phyloP scores from a whole-genome alignment of 1,140 invertebrate genomes.

The Orius insidiosus region DNA sequence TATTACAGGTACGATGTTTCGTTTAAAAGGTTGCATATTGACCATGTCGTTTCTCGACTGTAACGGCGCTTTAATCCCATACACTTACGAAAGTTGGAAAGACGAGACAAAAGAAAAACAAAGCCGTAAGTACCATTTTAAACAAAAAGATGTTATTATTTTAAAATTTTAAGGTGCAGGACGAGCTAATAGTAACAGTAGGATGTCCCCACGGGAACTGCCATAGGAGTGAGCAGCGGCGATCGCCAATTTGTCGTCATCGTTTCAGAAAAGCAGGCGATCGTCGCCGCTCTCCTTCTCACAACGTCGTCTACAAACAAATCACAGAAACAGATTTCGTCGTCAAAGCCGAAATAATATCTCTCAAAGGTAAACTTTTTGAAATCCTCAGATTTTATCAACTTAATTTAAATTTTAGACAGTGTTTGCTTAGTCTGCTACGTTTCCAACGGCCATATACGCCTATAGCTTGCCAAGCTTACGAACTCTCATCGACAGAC shows the following conservation, averaged over 20 bases:
- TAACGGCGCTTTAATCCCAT: slow-evolving; percentile 70
- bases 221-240: slow-evolving; percentile 31
- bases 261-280: slow-evolving; percentile 85
- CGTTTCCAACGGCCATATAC: slow-evolving; percentile 78
- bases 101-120: slow-evolving; percentile 50
- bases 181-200: slow-evolving; percentile 35
- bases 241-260: slow-evolving; percentile 87
- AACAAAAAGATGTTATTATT: not conserved
- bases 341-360: slow-evolving; percentile 83
- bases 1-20: slow-evolving; percentile 71
- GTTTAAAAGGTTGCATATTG: slow-evolving; percentile 83
- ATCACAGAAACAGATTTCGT: slow-evolving; percentile 77
- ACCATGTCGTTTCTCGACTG: slow-evolving; percentile 91
- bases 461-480: slow-evolving; percentile 87
- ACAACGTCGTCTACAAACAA: slow-evolving; percentile 76
- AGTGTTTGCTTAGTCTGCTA: slow-evolving; percentile 87
- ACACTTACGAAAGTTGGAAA: slow-evolving; percentile 71
- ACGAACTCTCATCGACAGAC: slow-evolving; percentile 70
- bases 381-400: too few species aligned
- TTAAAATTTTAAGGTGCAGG: slow-evolving; percentile 28
- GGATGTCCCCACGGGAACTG: slow-evolving; percentile 51
- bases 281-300: slow-evolving; percentile 87
- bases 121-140: slow-evolving; percentile 22
- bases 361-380: slow-evolving; percentile 58
- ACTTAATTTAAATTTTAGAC: slow-evolving; percentile 39